Percentiles rank a stretch among this genome's conserved stretches.
phyloP scores from a whole-genome alignment of 2,888 invertebrate genomes.

The Rhaphigaster nebulosa region DNA sequence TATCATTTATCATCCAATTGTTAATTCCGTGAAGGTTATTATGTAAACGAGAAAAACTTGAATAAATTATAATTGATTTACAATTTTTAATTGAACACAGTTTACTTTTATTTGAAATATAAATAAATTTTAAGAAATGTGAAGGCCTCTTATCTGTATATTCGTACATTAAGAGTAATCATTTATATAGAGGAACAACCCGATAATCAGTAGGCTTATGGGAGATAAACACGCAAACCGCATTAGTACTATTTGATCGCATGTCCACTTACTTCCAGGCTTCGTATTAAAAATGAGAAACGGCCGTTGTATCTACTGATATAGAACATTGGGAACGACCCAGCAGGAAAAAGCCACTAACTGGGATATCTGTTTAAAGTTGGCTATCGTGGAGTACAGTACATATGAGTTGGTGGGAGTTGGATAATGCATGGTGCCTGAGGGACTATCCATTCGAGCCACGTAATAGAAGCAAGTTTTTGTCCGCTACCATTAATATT shows the following conservation, averaged over 20 bases:
- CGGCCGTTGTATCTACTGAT: constrained; percentile 4
- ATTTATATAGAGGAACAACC: neutral
- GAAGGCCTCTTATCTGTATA: neutral
- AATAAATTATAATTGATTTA: too few species aligned
- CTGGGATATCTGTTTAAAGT: constrained; percentile 20
- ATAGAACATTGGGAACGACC: constrained; percentile 1
- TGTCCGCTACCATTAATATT: constrained; percentile 37
- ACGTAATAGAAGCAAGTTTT: constrained; percentile 40
- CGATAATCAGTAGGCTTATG: neutral
- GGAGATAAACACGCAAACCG: neutral
- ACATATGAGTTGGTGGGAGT: constrained; percentile 37
- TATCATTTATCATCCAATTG: too few species aligned
- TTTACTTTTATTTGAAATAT: too few species aligned
- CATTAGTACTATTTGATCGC: constrained; percentile 17
- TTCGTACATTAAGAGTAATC: neutral
- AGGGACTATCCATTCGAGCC: constrained; percentile 37
- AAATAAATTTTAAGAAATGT: too few species aligned
- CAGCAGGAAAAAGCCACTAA: constrained; percentile 1
- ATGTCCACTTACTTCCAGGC: neutral
- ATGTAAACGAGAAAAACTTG: too few species aligned
- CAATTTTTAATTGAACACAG: too few species aligned
- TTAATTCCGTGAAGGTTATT: too few species aligned
- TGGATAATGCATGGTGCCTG: constrained; percentile 11
- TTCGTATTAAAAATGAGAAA: constrained; percentile 3
- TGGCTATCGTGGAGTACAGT: constrained; percentile 10